A percentile compares a stretch with the other conserved stretches of the same genome.
These are phyloP conservation scores for Athene cunicularia DNA, from an alignment of 2,113 vertebrate genomes.

Conservation along the genomic window DNA sequence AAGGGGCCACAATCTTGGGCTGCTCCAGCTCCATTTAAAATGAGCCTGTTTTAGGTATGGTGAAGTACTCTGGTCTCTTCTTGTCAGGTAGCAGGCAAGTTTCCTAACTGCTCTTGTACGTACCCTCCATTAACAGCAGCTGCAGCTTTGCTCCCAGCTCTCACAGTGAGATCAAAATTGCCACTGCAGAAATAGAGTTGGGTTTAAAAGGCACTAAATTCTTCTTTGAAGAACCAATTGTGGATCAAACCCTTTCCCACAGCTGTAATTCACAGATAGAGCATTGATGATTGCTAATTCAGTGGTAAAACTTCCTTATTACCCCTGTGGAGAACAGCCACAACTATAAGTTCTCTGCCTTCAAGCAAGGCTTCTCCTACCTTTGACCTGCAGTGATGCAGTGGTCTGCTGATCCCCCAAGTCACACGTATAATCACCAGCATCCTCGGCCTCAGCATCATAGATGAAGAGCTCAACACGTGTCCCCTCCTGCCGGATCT, in stretches of 20 bases:
- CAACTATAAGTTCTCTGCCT: neutral
- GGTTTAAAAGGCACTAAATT: neutral
- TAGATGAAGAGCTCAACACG: conserved; percentile 78
- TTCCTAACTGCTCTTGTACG: neutral
- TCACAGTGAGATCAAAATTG: neutral
- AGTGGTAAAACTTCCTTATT: neutral
- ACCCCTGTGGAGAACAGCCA: neutral
- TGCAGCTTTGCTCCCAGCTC: neutral
- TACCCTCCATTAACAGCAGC: neutral
- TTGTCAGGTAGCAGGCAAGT: neutral
- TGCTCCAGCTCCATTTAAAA: neutral
- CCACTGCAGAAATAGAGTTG: neutral
- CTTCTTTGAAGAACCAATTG: neutral
- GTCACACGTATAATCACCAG: conserved; percentile 79
- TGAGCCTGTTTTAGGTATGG: neutral
- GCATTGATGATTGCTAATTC: accelerated
- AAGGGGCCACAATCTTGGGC: neutral
- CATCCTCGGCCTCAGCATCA: conserved; percentile 71
- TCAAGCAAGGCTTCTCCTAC: conserved; percentile 60
- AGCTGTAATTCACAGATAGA: neutral
- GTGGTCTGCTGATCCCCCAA: conserved; percentile 80
- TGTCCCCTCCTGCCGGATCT: conserved; percentile 80
- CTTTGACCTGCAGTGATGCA: conserved; percentile 80
- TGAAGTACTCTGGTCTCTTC: neutral
- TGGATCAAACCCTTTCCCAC: neutral